A percentile compares a stretch with the other conserved stretches of the same genome.
phyloP scores from a whole-genome alignment of 2,888 invertebrate species.

The Drymonia ruficornis region DNA sequence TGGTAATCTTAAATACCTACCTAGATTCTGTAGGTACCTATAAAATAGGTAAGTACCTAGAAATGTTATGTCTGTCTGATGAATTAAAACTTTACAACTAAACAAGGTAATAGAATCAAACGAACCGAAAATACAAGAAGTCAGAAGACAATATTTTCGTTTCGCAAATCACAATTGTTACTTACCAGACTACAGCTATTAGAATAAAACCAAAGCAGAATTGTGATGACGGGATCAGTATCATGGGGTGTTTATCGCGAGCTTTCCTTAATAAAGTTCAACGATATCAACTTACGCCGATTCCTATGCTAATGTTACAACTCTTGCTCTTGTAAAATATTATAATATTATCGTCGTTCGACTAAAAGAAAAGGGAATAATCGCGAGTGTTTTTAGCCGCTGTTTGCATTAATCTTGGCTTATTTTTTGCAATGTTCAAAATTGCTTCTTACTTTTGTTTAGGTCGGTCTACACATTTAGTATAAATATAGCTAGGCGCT shows the following conservation, averaged over 20 bases:
- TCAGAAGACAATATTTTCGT: not conserved
- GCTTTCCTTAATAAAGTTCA: slow-evolving; percentile 66
- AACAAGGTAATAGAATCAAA: too few relatives aligned
- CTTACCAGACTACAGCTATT: slow-evolving; percentile 23
- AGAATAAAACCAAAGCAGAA: slow-evolving; percentile 47
- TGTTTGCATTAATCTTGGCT: slow-evolving; percentile 51
- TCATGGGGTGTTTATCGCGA: slow-evolving; percentile 66
- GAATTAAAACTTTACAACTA: too few relatives aligned
- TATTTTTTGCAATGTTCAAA: slow-evolving; percentile 21
- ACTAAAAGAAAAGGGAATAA: slow-evolving; percentile 56
- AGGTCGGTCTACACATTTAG: slow-evolving; percentile 13
- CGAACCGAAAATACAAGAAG: too few relatives aligned
- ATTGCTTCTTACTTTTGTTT: slow-evolving; percentile 10
- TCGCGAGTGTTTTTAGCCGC: slow-evolving; percentile 61
- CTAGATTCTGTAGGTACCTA: too few relatives aligned
- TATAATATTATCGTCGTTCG: slow-evolving; percentile 58
- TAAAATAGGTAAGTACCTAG: too few relatives aligned
- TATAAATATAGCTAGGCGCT: not conserved
- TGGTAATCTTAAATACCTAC: too few relatives aligned
- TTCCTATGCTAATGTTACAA: slow-evolving; percentile 76
- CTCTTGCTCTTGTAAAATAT: slow-evolving; percentile 73
- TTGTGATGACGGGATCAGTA: slow-evolving; percentile 46
- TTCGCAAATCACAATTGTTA: slow-evolving; percentile 8
- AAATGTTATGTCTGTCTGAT: too few relatives aligned
- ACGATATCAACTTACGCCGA: slow-evolving; percentile 61